A percentile compares a stretch with the other conserved stretches of the same genome.
phyloP scores from a whole-genome alignment of 2,888 invertebrate species.

The Lepidocyrtoides sp. region DNA sequence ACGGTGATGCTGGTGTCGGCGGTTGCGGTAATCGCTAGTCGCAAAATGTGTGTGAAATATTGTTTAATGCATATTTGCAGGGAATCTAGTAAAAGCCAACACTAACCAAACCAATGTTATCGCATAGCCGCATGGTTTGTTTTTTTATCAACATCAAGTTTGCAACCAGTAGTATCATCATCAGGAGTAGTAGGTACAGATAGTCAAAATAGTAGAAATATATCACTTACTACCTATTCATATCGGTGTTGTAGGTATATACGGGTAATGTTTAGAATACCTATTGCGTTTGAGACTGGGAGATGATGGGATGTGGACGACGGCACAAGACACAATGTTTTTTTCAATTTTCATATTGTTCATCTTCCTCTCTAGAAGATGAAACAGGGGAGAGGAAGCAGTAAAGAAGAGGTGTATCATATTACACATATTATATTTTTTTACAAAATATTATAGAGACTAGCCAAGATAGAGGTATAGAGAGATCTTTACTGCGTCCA shows the following conservation, averaged over 20 bases:
- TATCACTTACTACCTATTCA: no score
- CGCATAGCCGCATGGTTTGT: not conserved
- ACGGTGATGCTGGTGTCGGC: not conserved
- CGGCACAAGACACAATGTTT: not conserved
- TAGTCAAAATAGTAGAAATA: no score
- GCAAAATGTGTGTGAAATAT: conserved; percentile 2
- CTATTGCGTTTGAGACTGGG: not conserved
- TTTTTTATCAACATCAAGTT: not conserved
- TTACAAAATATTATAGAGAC: not conserved
- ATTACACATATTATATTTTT: conserved; percentile 2
- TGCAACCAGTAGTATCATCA: not conserved
- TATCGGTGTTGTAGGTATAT: not conserved
- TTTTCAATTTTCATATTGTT: conserved; percentile 42
- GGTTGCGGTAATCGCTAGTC: not conserved
- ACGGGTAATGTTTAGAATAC: not conserved
- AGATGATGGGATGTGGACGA: not conserved
- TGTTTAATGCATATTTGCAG: not conserved
- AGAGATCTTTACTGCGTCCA: not conserved
- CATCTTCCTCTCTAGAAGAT: conserved; percentile 12
- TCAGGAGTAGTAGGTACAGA: no score
- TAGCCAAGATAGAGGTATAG: not conserved
- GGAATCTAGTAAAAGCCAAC: not conserved
- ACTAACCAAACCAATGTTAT: not conserved
- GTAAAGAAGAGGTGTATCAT: not conserved
- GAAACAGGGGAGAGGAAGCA: no score